Evolutionary conservation across 2,113 vertebrate genomes (phyloP).

Genomic region (Platichthys stellatus): DNA sequence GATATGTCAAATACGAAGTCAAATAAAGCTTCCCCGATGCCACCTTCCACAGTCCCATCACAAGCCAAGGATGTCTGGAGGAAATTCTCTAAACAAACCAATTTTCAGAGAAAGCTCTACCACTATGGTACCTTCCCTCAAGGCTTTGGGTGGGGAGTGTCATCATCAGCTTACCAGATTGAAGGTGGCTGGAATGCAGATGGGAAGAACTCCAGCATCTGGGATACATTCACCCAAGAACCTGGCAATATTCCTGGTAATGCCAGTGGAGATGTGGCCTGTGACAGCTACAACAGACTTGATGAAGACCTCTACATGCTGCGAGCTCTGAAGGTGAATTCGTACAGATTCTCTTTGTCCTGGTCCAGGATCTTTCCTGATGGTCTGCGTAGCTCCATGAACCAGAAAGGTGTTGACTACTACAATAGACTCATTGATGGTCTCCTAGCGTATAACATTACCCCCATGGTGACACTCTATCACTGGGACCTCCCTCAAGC

Average conservation of each 20-base stretch:
- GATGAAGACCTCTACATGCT: conserved; percentile 92
- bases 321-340: conserved; percentile 86
- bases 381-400: conserved; percentile 84
- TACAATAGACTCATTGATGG: conserved; percentile 90
- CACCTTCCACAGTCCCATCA: conserved; percentile 82
- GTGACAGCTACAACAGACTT: conserved; percentile 90
- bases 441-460: conserved; percentile 84
- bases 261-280: conserved; percentile 86
- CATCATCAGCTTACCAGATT: conserved; percentile 91
- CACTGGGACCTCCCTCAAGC: conserved; percentile 96
- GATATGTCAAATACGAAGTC: not conserved
- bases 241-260: conserved; percentile 80
- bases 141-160: conserved; percentile 90
- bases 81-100: conserved; percentile 87
- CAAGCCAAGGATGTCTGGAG: conserved; percentile 88
- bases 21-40: not conserved
- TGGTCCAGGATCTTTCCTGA: conserved; percentile 94
- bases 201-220: conserved; percentile 91
- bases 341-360: conserved; percentile 92
- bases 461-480: conserved; percentile 90
- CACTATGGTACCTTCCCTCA: conserved; percentile 88
- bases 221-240: conserved; percentile 91
- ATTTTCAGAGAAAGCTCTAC: conserved; percentile 87
- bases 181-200: conserved; percentile 94
- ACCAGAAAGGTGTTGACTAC: conserved; percentile 87